Base-by-base conservation (phyloP, 92 coral and sea anemone species). In the Epizoanthus ramosus region DNA sequence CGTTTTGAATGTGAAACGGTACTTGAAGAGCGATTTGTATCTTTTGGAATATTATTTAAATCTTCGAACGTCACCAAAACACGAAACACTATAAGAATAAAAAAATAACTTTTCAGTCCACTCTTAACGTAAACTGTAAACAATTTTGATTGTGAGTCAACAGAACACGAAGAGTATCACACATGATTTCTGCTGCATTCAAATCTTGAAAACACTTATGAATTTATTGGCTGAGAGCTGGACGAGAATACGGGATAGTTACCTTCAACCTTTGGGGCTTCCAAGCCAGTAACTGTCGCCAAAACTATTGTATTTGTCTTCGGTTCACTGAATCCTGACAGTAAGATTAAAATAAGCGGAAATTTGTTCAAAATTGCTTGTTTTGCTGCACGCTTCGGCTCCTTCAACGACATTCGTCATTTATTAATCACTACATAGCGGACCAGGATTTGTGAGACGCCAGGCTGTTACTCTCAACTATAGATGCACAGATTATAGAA, bases 241-340 rank as follows among this genome's bases (percentile, higher is more conserved):
- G 43, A 1, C 58, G n/a, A 61, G 13, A n/a, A 57, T 8, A 63
- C 16, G 37, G 59, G 24, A 33, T 21, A 23, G 22, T 74, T 31
- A 21, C 17, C 28, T 33, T 14, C 45, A 57, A 33, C 47, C 63
- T 56, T 56, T 56, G 15, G 24, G 43, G 33, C 24, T 6, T 2
- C 21, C 28, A 47, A 61, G 28, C 70, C 54, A 77, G 43, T 61
- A 61, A 57, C 37, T 63, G 21, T 77, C 68, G 47, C 50, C 58
- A 18, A 23, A 22, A 77, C 59, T 69, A 43, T 59, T 21, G 57
- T 77, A 23, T 77, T 77, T 60, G 24, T 77, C 63, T 77, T 57
- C 63, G 82, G 82, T 77, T 77, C 82, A 77, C 57, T 77, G 82
- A 60, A 14, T 50, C 15, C 9, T 50, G 54, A 50, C 54, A 50